Evolutionary conservation across 30 jellyfish, hydroid and myxozoan genomes (phyloP), one percentile per base, ranked within the genome.

Genomic region (Mastigias papua): DNA sequence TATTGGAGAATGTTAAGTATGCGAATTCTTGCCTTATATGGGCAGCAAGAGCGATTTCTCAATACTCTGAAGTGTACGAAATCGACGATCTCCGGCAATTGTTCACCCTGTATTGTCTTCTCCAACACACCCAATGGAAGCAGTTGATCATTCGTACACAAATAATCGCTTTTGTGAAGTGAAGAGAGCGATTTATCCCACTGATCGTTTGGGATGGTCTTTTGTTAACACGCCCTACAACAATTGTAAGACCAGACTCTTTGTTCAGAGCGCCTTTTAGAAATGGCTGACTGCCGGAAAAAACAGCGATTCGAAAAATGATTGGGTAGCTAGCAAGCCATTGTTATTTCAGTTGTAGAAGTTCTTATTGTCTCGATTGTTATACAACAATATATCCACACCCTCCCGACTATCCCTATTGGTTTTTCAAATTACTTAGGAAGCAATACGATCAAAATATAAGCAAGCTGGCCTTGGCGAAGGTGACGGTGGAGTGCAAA

Each of bases 391-490:
- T 78, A 9, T 21, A 22, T 25, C 71, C 82, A 71, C 87, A 63
- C 93, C 93, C 93, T 28, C 73, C 81, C 34, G 87, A 72, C 93
- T 72, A 76, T 69, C 93, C 93, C 93, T 81, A 70, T 84, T 70
- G 93, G 86, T 84, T 73, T 72, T 60, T 33, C 84, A 82, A 71
- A 57, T 84, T 27, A 69, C 78, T 62, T 25, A 48, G 76, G 80
- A 84, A 61, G 71, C 51, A 86, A 72, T 84, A 48, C 93, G 81
- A 57, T 62, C 87, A 86, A 84, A 76, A 76, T 73, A 27, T 34
- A 87, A 23, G 71, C 42, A 48, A 48, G 84, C 1, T 81, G 51
- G 93, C 86, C 93, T 69, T 69, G 1, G 54, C 25, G 34, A 37
- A 34, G 75, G 77, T 32, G 78, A 11, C 50, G 22, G 68, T n/a